Evolutionary conservation across 1,140 invertebrate species (phyloP), one percentile per base, ranked within the genome.

Genomic region (Bombus picipes): DNA sequence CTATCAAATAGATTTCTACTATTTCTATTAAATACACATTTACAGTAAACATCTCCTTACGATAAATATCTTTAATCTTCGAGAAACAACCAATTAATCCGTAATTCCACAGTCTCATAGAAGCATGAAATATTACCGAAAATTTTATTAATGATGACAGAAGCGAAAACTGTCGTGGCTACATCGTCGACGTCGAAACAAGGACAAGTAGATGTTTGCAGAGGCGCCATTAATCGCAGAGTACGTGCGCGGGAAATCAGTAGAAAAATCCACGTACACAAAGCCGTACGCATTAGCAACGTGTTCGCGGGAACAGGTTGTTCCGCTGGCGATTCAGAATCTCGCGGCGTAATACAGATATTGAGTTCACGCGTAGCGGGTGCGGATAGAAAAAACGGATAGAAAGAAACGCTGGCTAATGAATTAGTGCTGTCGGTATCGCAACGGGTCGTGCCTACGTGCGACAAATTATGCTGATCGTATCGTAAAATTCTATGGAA

Each of bases 381-480:
- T 22, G 83, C 39, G 53, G 47, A 62, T 72, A n/a, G 62, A 57
- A 79, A 85, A 79, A 85, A 43, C 5, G 2, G 1, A 1, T 43
- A n/a, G 39, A 85, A 85, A 80, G 68, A 85, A 78, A 85, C 68
- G 37, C 6, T n/a, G n/a, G 66, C 83, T 80, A 85, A 85, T 80
- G 76, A 85, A 85, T 85, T 85, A 85, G 76, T 22, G 76, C 83
- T 85, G 83, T 85, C 83, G n/a, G 83, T 85, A 85, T 85, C 53
- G 83, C 9, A 72, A 85, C 77, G 47, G 47, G 47, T 85, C 77
- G 83, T 72, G 68, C 76, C 77, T 47, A 34, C 76, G 75, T 62
- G 68, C 83, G 83, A 80, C 83, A 85, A 85, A 85, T 85, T 85
- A 85, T 85, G 77, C 83, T 12, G 83, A 85, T 85, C 83, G 77